Base-by-base conservation (phyloP, 2,888 invertebrate species). In the Homarus gammarus region DNA sequence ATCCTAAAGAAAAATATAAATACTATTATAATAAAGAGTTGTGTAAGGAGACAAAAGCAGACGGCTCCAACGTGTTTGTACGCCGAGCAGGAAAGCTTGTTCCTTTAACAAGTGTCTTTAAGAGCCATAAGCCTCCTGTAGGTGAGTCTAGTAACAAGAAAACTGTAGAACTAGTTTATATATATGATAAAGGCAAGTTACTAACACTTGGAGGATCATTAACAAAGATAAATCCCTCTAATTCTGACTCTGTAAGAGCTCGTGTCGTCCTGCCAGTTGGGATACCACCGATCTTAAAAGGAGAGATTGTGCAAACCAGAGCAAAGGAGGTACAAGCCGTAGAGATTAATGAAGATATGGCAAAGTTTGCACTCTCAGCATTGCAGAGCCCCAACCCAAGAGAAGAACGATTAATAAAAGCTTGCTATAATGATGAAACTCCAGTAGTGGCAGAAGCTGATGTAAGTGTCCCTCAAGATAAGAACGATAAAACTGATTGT, bases 341-440 rank as follows among this genome's bases (percentile, higher is more conserved):
- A 1, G 82, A 90, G 64, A 92, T 92, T 38, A 88, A 92, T 89
- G 89, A 90, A 51, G 88, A 90, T 64, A 64, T 92, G 84, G 92
- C 92, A 12, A 89, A 90, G 31, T 92, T 90, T 89, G 92, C 92
- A 49, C 84, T 92, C 10, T 88, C 90, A 27, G 92, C 92, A 18
- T 68, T 92, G 15, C 79, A 88, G 64, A 79, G 40, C n/a, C 85
- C 91, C 15, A 51, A 84, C n/a, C 27, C 40, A 10, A 75, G 64
- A 44, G 82, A 73, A 33, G 78, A 68, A n/a, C n/a, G 85, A 44
- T 33, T 18, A 1, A 31, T 33, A 70, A 82, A 73, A 2, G 31
- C 22, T 12, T 61, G 82, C 33, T 27, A 22, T 15, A 64, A 84
- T 27, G 18, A 5, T 61, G 49, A 49, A 15, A 3, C 27, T 36